These are phyloP conservation scores for Tricholaema leucomelas DNA, from an alignment of 2,113 vertebrate genomes.

Conservation along the genomic window DNA sequence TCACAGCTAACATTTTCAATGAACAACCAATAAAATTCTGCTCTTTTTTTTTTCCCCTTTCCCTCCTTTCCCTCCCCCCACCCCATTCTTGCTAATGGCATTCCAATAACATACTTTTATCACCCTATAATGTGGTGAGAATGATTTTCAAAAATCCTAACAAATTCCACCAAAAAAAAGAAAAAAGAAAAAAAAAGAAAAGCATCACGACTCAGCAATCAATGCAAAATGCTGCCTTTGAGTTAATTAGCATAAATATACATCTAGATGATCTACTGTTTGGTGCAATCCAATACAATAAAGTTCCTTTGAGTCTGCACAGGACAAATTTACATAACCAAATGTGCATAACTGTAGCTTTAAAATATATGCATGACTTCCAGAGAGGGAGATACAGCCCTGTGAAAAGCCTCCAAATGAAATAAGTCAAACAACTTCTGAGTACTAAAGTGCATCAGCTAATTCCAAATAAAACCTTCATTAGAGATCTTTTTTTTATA, in stretches of 20 bases:
- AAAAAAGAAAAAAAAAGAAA: too few relatives aligned
- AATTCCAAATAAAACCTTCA: slow-evolving; percentile 81
- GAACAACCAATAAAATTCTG: slow-evolving; percentile 87
- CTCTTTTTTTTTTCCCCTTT: slow-evolving; percentile 62
- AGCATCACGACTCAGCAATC: slow-evolving; percentile 55
- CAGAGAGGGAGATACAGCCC: slow-evolving; percentile 65
- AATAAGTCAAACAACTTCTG: slow-evolving; percentile 79
- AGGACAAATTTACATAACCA: slow-evolving; percentile 78
- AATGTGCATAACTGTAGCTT: slow-evolving; percentile 74
- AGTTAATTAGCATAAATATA: slow-evolving; percentile 77
- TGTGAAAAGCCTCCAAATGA: slow-evolving; percentile 75
- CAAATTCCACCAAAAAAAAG: slow-evolving; percentile 63
- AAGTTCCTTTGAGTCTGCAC: slow-evolving; percentile 74
- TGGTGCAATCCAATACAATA: slow-evolving; percentile 64
- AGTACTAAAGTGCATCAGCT: slow-evolving; percentile 76
- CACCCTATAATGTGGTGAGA: slow-evolving; percentile 71
- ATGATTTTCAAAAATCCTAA: slow-evolving; percentile 73
- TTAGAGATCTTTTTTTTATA: slow-evolving; percentile 76
- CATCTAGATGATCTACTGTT: slow-evolving; percentile 68
- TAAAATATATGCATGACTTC: slow-evolving; percentile 77
- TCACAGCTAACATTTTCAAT: slow-evolving; percentile 94
- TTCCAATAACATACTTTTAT: slow-evolving; percentile 82
- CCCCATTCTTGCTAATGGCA: slow-evolving; percentile 77
- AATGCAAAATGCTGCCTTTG: slow-evolving; percentile 71
- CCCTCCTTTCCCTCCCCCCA: too few relatives aligned